Conservation (phyloP, 23 tunicate genomes). For the Phallusia fumigata region DNA sequence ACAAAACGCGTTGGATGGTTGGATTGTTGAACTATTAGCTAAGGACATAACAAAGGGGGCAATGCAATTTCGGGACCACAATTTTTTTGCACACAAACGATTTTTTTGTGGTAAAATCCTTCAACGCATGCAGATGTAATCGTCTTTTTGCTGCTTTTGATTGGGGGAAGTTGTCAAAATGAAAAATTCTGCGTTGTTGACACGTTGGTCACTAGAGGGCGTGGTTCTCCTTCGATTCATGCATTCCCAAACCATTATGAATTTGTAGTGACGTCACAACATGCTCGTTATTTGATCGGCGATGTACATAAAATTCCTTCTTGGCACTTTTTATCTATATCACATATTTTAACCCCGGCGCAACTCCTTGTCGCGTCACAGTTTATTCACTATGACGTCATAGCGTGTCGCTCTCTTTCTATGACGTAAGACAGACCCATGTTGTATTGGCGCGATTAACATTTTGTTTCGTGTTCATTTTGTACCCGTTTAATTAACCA, state of each 20-base stretch:
- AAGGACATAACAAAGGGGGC: too few relatives aligned
- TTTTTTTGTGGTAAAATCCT: too few relatives aligned
- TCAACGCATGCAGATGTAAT: too few relatives aligned
- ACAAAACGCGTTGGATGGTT: too few relatives aligned
- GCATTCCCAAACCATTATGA: not conserved
- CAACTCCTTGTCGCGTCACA: not conserved
- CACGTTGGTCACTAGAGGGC: too few relatives aligned
- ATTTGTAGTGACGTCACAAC: not conserved
- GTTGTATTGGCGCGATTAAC: not conserved
- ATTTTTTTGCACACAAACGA: too few relatives aligned
- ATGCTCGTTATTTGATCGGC: not conserved
- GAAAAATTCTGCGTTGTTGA: too few relatives aligned
- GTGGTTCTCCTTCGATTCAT: not conserved
- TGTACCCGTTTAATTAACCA: not conserved
- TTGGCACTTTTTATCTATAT: constrained; percentile 8
- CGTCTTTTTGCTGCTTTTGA: too few relatives aligned
- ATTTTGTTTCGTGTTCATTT: not conserved
- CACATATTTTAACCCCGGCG: not conserved
- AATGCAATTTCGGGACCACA: too few relatives aligned
- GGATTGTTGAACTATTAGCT: too few relatives aligned
- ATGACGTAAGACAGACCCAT: not conserved
- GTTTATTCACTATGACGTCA: not conserved
- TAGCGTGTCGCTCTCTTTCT: not conserved
- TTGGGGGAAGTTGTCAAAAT: too few relatives aligned
- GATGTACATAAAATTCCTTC: not conserved